phyloP scores from a whole-genome alignment of 37 sponge, comb jelly and placozoan species.

The Spongia lamella region DNA sequence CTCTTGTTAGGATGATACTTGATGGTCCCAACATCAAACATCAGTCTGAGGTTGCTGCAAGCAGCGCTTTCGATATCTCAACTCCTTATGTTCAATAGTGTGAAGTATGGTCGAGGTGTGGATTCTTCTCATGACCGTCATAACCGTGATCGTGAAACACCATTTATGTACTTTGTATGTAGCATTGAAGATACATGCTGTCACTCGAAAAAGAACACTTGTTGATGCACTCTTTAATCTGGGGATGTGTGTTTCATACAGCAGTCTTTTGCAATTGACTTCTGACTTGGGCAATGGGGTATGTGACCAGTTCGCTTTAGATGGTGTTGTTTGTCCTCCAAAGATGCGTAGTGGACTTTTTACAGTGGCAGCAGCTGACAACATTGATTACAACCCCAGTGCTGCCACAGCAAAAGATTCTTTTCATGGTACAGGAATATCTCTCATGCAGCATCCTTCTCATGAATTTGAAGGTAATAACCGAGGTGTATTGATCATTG shows the following conservation, averaged over 20 bases:
- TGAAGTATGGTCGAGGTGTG: neutral
- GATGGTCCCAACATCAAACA: constrained; percentile 15
- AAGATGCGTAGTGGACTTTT: constrained; percentile 13
- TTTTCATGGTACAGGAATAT: constrained; percentile 45
- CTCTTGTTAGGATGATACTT: constrained; percentile 19
- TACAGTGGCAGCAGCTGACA: constrained; percentile 25
- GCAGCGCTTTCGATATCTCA: constrained; percentile 18
- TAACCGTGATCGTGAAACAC: constrained; percentile 22
- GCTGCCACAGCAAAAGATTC: constrained; percentile 17
- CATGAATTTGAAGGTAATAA: constrained; percentile 1
- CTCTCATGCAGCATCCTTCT: constrained; percentile 35
- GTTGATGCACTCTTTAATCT: constrained; percentile 20
- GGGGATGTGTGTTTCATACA: constrained; percentile 42
- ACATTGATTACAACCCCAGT: constrained; percentile 39
- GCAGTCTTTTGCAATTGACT: constrained; percentile 26
- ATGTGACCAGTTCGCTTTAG: constrained; percentile 10
- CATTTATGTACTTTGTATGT: constrained; percentile 33
- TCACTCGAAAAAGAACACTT: constrained; percentile 34
- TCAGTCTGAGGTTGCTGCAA: neutral
- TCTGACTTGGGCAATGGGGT: constrained; percentile 28
- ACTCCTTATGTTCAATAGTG: constrained; percentile 29
- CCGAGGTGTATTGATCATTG: neutral
- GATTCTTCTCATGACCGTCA: constrained; percentile 1
- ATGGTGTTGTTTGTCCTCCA: constrained; percentile 31
- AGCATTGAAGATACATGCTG: constrained; percentile 16